Conservation (phyloP, 2,888 invertebrate genomes). For the Schrankia costaestrigalis region DNA sequence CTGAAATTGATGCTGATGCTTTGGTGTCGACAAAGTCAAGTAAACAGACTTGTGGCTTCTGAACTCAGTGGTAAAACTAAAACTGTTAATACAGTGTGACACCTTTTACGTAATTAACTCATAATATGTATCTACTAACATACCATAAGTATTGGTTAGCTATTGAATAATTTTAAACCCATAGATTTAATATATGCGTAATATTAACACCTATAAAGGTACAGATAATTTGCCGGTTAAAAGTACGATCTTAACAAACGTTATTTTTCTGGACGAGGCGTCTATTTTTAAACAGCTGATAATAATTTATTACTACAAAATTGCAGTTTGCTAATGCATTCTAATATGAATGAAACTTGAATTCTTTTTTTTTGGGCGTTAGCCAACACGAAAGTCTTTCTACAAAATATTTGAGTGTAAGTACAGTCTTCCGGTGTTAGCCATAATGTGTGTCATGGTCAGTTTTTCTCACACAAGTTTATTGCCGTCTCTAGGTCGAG, state of each 20-base stretch:
- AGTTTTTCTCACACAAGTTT: slow-evolving; percentile 45
- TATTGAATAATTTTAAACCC: too few relatives aligned
- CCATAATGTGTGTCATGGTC: slow-evolving; percentile 61
- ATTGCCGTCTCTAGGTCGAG: slow-evolving; percentile 53
- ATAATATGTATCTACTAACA: background rate
- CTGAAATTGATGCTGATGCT: slow-evolving; percentile 90
- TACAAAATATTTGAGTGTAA: slow-evolving; percentile 47
- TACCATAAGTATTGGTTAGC: background rate
- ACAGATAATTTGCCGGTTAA: too few relatives aligned
- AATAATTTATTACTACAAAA: slow-evolving; percentile 4
- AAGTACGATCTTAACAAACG: too few relatives aligned
- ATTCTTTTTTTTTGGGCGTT: slow-evolving; percentile 44
- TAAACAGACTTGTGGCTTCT: slow-evolving; percentile 82
- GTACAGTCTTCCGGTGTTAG: slow-evolving; percentile 41
- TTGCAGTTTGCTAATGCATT: slow-evolving; percentile 24
- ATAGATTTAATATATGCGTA: too few relatives aligned
- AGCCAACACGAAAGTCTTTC: slow-evolving; percentile 60
- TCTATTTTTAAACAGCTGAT: background rate
- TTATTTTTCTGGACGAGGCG: background rate
- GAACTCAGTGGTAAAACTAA: slow-evolving; percentile 81
- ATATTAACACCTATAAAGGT: too few relatives aligned
- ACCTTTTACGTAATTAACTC: background rate
- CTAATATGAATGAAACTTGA: slow-evolving; percentile 52
- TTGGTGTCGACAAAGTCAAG: slow-evolving; percentile 89
- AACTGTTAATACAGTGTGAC: background rate